Conservation (phyloP, 2,113 vertebrate species). For the Plectropomus leopardus region DNA sequence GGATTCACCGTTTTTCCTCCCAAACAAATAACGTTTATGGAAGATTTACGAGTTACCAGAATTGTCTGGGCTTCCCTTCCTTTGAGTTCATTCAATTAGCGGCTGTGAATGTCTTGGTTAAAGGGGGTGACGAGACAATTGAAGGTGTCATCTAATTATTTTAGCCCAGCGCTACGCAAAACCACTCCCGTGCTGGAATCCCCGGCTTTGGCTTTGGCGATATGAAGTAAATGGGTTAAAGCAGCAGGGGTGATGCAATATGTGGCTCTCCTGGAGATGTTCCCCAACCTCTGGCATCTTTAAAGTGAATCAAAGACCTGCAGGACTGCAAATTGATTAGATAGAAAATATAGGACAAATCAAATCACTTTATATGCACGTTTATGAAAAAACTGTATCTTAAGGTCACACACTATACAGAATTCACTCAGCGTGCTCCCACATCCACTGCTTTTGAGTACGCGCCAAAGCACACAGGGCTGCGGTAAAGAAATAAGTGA, state of each 20-base stretch:
- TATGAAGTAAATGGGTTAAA: conserved; percentile 85
- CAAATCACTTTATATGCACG: conserved; percentile 74
- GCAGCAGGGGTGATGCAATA: conserved; percentile 84
- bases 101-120: conserved; percentile 77
- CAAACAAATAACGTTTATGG: conserved; percentile 86
- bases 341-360: conserved; percentile 81
- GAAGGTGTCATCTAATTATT: conserved; percentile 88
- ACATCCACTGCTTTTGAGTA: conserved; percentile 51
- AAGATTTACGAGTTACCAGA: conserved; percentile 83
- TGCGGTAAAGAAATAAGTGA: conserved; percentile 40
- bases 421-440: not conserved
- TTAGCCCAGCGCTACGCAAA: conserved; percentile 73
- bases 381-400: conserved; percentile 54
- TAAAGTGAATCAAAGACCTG: conserved; percentile 84
- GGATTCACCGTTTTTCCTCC: conserved; percentile 63
- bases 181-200: conserved; percentile 67
- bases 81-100: conserved; percentile 84
- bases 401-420: conserved; percentile 74
- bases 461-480: conserved; percentile 47
- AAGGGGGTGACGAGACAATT: conserved; percentile 83
- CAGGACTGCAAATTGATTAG: conserved; percentile 82
- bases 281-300: conserved; percentile 77
- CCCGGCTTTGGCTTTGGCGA: conserved; percentile 65
- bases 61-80: conserved; percentile 79
- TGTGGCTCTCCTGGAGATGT: conserved; percentile 80